phyloP scores from a whole-genome alignment of 2,113 vertebrate genomes.

The Bufo gargarizans region DNA sequence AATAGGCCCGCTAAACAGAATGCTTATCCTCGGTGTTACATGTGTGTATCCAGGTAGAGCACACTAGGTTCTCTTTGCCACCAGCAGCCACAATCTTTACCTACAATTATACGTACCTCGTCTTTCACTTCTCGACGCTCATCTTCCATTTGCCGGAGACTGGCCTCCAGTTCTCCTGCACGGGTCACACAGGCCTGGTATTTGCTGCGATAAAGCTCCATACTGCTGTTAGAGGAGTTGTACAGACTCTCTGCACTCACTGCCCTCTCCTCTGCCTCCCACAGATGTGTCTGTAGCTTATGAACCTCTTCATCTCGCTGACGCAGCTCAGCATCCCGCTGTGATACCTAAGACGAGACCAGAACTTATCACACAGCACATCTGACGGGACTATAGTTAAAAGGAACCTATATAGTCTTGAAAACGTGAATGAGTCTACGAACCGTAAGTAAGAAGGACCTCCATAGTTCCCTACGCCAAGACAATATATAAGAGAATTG shows the following conservation, averaged over 20 bases:
- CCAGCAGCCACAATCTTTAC: neutral
- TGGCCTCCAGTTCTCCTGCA: constrained; percentile 68
- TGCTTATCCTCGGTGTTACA: too few relatives aligned
- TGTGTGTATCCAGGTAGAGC: too few relatives aligned
- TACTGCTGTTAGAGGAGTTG: constrained; percentile 65
- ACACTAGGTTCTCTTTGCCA: too few relatives aligned
- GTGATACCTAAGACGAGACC: constrained; percentile 65
- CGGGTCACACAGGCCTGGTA: constrained; percentile 72
- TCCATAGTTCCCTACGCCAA: too few relatives aligned
- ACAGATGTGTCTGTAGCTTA: constrained; percentile 62
- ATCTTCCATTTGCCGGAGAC: constrained; percentile 67
- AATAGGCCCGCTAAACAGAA: too few relatives aligned
- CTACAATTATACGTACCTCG: constrained; percentile 64
- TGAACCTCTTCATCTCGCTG: constrained; percentile 62
- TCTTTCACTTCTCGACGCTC: constrained; percentile 67
- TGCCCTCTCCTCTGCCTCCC: constrained; percentile 64
- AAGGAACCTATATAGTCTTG: too few relatives aligned
- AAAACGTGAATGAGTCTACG: too few relatives aligned
- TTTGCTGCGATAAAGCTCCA: constrained; percentile 72
- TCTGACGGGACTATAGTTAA: neutral
- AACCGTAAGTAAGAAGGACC: too few relatives aligned
- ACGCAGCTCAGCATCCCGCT: constrained; percentile 67
- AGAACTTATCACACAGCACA: neutral
- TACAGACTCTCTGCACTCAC: constrained; percentile 66
- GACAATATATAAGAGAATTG: too few relatives aligned